Evolutionary conservation across 2,888 invertebrate genomes (phyloP).

Genomic region (Buathra laborator): DNA sequence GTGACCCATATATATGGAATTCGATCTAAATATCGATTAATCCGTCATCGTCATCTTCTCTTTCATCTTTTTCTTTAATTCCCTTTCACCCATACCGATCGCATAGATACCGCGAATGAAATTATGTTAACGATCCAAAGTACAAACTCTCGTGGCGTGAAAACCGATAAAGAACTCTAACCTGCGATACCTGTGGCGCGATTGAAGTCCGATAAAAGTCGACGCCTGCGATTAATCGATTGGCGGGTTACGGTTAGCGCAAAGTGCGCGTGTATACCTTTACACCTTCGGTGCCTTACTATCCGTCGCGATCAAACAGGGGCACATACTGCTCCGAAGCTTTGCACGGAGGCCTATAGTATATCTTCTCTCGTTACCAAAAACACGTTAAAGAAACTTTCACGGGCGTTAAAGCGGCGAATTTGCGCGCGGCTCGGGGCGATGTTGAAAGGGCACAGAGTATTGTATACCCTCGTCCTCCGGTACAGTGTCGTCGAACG

Average conservation of each 20-base stretch:
- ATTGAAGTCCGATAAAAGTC: slow-evolving; percentile 37
- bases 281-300: slow-evolving; percentile 19
- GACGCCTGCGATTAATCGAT: slow-evolving; percentile 47
- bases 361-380: slow-evolving; percentile 37
- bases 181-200: slow-evolving; percentile 17
- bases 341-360: slow-evolving; percentile 2
- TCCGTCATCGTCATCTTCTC: not conserved
- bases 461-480: slow-evolving; percentile 16
- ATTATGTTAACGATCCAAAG: slow-evolving; percentile 6
- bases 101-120: not conserved
- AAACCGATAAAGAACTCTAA: slow-evolving; percentile 7
- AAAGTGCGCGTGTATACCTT: slow-evolving; percentile 23
- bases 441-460: slow-evolving; percentile 24
- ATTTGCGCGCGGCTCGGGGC: slow-evolving; percentile 13
- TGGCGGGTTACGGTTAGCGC: slow-evolving; percentile 26
- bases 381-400: slow-evolving; percentile 40
- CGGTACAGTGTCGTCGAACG: slow-evolving; percentile 12
- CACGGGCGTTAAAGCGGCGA: slow-evolving; percentile 16
- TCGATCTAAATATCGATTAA: slow-evolving; percentile 1
- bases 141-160: not conserved
- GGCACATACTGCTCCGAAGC: slow-evolving; percentile 14
- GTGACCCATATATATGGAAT: slow-evolving; percentile 7
- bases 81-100: slow-evolving; percentile 22
- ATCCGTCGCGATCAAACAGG: slow-evolving; percentile 35
- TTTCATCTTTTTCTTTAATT: not conserved